A percentile compares a stretch with the other conserved stretches of the same genome.
These are phyloP conservation scores for Thaleichthys pacificus DNA, from an alignment of 2,797 vertebrate genomes.

Conservation along the genomic window DNA sequence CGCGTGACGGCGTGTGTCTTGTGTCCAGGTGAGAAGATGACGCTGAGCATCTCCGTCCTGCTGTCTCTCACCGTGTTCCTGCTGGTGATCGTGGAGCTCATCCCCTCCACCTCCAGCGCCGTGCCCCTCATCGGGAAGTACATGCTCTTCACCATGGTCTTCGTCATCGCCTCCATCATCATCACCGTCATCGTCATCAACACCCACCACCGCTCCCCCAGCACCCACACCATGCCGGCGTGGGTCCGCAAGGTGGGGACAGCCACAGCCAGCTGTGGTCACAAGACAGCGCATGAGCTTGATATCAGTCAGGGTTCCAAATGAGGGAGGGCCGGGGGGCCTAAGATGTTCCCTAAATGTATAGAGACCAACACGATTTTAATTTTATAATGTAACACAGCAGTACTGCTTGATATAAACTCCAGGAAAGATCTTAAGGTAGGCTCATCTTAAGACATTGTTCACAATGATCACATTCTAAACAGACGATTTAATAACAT, in stretches of 20 bases:
- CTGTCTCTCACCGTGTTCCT: conserved; percentile 95
- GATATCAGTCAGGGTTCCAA: not conserved
- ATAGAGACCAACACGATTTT: no score
- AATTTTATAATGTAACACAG: no score
- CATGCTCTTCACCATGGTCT: conserved; percentile 99
- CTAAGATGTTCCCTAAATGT: no score
- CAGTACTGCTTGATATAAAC: no score
- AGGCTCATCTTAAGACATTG: no score
- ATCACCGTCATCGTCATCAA: conserved; percentile 98
- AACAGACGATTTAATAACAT: no score
- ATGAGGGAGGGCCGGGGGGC: no score
- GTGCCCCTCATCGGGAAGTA: conserved; percentile 97
- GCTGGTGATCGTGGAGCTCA: conserved; percentile 95
- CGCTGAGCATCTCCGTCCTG: conserved; percentile 93
- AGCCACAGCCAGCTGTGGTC: not conserved
- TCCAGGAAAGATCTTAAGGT: no score
- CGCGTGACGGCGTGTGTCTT: not conserved
- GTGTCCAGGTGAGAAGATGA: conserved; percentile 96
- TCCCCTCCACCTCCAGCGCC: conserved; percentile 94
- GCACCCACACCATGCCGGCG: conserved; percentile 90
- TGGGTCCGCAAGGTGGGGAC: conserved; percentile 82
- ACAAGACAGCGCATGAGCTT: not conserved
- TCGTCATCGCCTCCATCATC: conserved; percentile 94
- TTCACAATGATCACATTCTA: no score
- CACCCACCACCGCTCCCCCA: conserved; percentile 94